Conservation (phyloP, 2,888 invertebrate genomes). For the Sturmia bella region DNA sequence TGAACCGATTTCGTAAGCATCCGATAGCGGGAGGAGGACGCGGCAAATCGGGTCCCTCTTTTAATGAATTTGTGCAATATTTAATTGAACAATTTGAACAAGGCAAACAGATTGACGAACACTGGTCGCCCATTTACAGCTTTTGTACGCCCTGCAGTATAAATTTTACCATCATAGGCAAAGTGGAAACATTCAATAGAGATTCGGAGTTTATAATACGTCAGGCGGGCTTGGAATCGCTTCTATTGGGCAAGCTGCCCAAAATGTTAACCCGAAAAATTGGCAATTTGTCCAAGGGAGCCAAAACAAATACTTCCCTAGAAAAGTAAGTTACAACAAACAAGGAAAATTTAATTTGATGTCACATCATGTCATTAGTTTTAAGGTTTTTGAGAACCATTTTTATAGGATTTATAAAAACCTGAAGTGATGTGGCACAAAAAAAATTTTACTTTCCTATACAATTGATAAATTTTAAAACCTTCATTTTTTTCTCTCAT, state of each 20-base stretch:
- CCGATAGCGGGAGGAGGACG: slow-evolving; percentile 70
- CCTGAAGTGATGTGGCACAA: no score
- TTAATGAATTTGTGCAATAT: slow-evolving; percentile 88
- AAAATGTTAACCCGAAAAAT: slow-evolving; percentile 83
- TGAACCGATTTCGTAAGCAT: slow-evolving; percentile 81
- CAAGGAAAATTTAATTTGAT: no score
- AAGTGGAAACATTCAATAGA: slow-evolving; percentile 85
- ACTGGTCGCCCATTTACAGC: slow-evolving; percentile 86
- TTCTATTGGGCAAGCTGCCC: slow-evolving; percentile 83
- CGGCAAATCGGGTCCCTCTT: slow-evolving; percentile 83
- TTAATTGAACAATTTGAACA: slow-evolving; percentile 85
- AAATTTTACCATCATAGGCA: slow-evolving; percentile 86
- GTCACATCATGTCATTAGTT: no score
- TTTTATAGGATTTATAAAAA: no score
- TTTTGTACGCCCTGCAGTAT: slow-evolving; percentile 87
- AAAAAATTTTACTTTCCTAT: not conserved
- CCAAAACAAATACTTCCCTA: slow-evolving; percentile 83
- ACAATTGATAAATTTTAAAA: not conserved
- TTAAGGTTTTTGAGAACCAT: no score
- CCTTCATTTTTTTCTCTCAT: not conserved
- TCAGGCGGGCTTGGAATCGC: slow-evolving; percentile 84
- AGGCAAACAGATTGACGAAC: slow-evolving; percentile 84
- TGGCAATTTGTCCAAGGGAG: slow-evolving; percentile 80
- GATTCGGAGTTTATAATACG: slow-evolving; percentile 85
- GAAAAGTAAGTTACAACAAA: slow-evolving; percentile 82